phyloP scores from a whole-genome alignment of 2,888 invertebrate species.

The Coelogynopora nodosa region DNA sequence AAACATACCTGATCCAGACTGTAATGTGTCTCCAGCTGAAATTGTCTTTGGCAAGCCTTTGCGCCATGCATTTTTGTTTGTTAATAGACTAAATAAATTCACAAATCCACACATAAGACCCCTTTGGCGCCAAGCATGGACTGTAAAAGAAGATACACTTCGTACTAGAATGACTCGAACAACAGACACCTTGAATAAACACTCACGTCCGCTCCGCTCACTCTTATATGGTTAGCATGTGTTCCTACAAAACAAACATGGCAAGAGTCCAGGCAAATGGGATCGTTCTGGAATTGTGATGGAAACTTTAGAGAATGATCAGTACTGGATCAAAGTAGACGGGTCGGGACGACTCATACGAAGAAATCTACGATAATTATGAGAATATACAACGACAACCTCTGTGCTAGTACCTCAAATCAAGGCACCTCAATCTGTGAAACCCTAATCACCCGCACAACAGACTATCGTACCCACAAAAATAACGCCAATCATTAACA shows the following conservation, averaged over 20 bases:
- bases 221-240: conserved; percentile 48
- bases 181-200: conserved; percentile 41
- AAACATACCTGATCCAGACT: conserved; percentile 48
- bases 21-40: conserved; percentile 49
- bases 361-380: conserved; percentile 1
- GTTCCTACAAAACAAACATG: conserved; percentile 47
- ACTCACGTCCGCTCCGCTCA: conserved; percentile 42
- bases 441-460: neutral
- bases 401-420: conserved; percentile 2
- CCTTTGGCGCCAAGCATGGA: conserved; percentile 17
- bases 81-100: conserved; percentile 1
- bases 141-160: conserved; percentile 20
- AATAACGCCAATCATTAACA: conserved; percentile 11
- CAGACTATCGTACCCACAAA: neutral
- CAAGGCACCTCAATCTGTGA: neutral
- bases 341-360: neutral
- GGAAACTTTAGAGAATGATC: neutral
- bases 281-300: conserved; percentile 40
- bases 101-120: conserved; percentile 33
- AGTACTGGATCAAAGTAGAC: conserved; percentile 21
- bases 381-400: neutral
- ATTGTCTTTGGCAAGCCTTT: conserved; percentile 47
- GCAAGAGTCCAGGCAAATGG: conserved; percentile 47
- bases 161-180: conserved; percentile 44
- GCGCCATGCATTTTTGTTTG: conserved; percentile 33